A percentile compares a stretch with the other conserved stretches of the same genome.
Evolutionary conservation across 1,140 invertebrate genomes (phyloP).

Genomic region (Dryas iulia): DNA sequence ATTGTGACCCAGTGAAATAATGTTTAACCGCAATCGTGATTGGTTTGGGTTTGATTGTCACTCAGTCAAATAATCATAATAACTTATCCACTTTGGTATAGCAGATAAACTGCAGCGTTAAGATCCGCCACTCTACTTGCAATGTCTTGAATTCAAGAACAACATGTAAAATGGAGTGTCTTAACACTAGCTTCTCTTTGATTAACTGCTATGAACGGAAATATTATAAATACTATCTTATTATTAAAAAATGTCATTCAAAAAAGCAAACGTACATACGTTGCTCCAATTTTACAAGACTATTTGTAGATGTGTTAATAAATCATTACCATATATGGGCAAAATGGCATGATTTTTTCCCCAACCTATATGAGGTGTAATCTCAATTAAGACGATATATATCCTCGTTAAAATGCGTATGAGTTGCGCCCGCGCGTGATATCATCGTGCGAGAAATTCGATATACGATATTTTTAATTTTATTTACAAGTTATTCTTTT

Average conservation of each 20-base stretch:
- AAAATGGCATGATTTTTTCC: slow-evolving; percentile 71
- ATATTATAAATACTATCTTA: no score
- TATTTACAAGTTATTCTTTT: slow-evolving; percentile 1
- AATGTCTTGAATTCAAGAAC: no score
- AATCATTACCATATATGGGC: slow-evolving; percentile 67
- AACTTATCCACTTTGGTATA: no score
- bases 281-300: slow-evolving; percentile 59
- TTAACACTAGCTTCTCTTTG: no score
- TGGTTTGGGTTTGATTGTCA: no score
- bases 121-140: no score
- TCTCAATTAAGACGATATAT: slow-evolving; percentile 76
- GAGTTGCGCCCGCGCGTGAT: slow-evolving; percentile 55
- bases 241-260: background rate
- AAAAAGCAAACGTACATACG: slow-evolving; percentile 11
- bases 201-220: no score
- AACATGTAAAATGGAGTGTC: no score
- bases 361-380: slow-evolving; percentile 61
- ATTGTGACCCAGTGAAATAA: no score
- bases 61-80: no score
- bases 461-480: slow-evolving; percentile 20
- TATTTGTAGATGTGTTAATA: slow-evolving; percentile 65
- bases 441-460: slow-evolving; percentile 41
- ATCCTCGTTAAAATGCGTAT: slow-evolving; percentile 72
- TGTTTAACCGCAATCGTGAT: no score
- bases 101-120: no score